Evolutionary conservation across 2,113 vertebrate species (phyloP).

Genomic region (Psittacus erithacus): DNA sequence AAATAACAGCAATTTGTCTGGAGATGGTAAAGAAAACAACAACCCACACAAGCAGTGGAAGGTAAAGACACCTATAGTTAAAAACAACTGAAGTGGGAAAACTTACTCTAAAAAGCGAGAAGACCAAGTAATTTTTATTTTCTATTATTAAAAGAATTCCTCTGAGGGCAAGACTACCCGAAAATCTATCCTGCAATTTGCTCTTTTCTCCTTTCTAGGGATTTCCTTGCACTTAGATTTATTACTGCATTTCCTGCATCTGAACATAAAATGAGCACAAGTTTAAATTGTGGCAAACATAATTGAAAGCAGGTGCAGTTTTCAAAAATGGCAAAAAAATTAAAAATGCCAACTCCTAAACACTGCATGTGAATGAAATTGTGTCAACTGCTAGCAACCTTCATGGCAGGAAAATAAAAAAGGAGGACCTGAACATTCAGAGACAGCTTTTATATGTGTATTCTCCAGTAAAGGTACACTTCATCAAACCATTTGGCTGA

Average conservation of each 20-base stretch:
- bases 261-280: not conserved
- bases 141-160: not conserved
- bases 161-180: not conserved
- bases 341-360: not conserved
- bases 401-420: not conserved
- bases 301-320: not conserved
- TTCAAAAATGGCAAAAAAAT: not conserved
- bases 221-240: not conserved
- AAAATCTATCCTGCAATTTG: not conserved
- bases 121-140: fast-evolving
- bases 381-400: not conserved
- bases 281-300: not conserved
- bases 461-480: not conserved
- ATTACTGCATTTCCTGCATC: not conserved
- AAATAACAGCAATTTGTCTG: not conserved
- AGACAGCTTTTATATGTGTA: not conserved
- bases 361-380: not conserved
- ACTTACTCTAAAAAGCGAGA: not conserved
- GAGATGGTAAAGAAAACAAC: not conserved
- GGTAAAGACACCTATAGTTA: not conserved
- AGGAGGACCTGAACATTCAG: not conserved
- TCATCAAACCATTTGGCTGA: not conserved
- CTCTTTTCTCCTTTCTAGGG: not conserved
- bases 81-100: not conserved
- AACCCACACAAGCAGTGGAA: not conserved